Percentiles rank a stretch among this genome's conserved stretches.
Evolutionary conservation across 2,113 vertebrate genomes (phyloP).

Genomic region (Cephalopholis sonnerati): DNA sequence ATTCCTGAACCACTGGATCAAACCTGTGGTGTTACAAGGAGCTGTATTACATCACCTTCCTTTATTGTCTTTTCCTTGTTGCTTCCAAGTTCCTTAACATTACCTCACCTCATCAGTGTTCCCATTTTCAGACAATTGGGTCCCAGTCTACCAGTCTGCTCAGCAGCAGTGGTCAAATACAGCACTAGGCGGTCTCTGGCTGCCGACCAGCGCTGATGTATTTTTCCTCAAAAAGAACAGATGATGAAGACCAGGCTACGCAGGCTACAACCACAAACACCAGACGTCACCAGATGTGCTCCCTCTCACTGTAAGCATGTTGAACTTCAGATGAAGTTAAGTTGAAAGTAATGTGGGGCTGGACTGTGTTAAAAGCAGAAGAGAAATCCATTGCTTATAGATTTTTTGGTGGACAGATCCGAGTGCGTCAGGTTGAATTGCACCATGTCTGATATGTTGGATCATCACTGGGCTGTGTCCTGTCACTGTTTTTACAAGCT

Average conservation of each 20-base stretch:
- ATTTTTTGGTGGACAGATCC: background rate
- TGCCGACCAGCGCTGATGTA: conserved; percentile 1
- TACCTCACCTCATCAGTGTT: background rate
- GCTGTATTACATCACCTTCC: background rate
- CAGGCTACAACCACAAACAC: background rate
- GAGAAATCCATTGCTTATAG: background rate
- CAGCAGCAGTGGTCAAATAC: background rate
- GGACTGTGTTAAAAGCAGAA: background rate
- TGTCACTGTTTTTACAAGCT: too few species aligned
- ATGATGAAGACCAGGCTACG: conserved; percentile 1
- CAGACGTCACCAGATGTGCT: conserved; percentile 3
- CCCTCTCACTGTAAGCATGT: background rate
- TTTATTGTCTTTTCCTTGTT: background rate
- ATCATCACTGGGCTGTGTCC: too few species aligned
- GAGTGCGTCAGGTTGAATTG: background rate
- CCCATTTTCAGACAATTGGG: background rate
- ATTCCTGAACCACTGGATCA: too few species aligned
- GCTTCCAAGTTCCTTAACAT: background rate
- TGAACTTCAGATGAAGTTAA: background rate
- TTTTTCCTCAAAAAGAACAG: conserved; percentile 11
- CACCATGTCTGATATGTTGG: background rate
- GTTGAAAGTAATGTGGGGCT: background rate
- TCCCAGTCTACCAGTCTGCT: background rate
- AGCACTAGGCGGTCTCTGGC: background rate
- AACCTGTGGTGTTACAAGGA: background rate